Percentiles rank a stretch among this genome's conserved stretches.
Conservation (phyloP, 2,797 vertebrate species). For the Sylvia borin region DNA sequence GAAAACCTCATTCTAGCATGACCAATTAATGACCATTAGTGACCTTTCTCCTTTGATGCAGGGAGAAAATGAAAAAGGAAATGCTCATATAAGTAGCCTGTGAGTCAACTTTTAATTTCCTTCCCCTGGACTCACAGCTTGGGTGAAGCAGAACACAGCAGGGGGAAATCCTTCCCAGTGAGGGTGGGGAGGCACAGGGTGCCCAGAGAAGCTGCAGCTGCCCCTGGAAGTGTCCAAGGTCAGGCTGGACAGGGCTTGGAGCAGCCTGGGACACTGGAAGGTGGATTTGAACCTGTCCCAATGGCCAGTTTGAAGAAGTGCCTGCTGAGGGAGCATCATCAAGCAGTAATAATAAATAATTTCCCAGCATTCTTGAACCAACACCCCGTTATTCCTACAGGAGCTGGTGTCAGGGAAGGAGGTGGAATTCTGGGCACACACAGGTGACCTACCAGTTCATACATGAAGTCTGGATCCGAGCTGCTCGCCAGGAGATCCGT, state of each 20-base stretch:
- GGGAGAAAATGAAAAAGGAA: not conserved
- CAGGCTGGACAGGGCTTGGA: not conserved
- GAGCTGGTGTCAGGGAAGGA: not conserved
- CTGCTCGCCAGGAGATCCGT: slow-evolving; percentile 95
- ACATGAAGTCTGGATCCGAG: slow-evolving; percentile 99
- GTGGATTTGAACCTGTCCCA: not conserved
- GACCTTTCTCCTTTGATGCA: not conserved
- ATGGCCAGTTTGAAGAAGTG: not conserved
- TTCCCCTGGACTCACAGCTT: not conserved
- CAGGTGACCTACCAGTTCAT: slow-evolving; percentile 90
- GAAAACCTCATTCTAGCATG: not conserved
- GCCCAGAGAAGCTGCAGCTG: not conserved
- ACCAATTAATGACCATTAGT: not conserved
- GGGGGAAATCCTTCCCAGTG: not conserved
- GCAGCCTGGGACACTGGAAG: accelerated
- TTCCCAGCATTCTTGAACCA: not conserved
- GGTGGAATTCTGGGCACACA: not conserved
- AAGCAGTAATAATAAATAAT: not conserved
- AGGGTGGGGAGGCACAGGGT: not conserved
- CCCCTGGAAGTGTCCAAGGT: not conserved
- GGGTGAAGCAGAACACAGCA: not conserved
- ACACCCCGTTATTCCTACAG: not conserved
- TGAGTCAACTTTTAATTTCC: not conserved
- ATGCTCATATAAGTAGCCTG: not conserved
- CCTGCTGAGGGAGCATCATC: not conserved